Evolutionary conservation across 2,888 invertebrate genomes (phyloP).

Genomic region (Oligia fasciuncula): DNA sequence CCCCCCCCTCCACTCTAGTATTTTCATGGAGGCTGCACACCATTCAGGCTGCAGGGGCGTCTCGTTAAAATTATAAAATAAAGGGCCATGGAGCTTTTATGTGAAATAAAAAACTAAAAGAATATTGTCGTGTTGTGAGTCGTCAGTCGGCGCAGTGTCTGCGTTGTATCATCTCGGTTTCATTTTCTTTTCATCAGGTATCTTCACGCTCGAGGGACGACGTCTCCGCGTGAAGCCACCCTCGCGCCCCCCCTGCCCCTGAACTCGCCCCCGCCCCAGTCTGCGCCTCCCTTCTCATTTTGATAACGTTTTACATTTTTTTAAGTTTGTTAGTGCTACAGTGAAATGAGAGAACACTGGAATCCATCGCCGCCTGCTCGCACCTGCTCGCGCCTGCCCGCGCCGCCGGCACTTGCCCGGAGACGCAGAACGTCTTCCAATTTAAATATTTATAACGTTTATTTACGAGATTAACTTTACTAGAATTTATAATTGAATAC

Average conservation of each 20-base stretch:
- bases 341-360: conserved; percentile 64
- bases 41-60: conserved; percentile 36
- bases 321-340: conserved; percentile 65
- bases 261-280: conserved; percentile 10
- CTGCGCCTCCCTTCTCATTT: conserved; percentile 68
- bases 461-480: conserved; percentile 46
- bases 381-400: background rate
- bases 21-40: conserved; percentile 15
- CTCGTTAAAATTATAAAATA: conserved; percentile 69
- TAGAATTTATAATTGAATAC: conserved; percentile 47
- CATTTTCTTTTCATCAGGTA: conserved; percentile 86
- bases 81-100: conserved; percentile 38
- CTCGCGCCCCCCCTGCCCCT: conserved; percentile 25
- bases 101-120: conserved; percentile 48
- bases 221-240: conserved; percentile 68
- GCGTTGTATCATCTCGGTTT: conserved; percentile 74
- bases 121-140: conserved; percentile 24
- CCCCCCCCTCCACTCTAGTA: background rate
- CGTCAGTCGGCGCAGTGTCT: conserved; percentile 49
- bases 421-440: conserved; percentile 24
- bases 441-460: conserved; percentile 49
- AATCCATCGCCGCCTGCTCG: conserved; percentile 18
- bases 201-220: conserved; percentile 80
- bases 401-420: background rate
- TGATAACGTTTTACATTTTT: conserved; percentile 77